These are phyloP conservation scores for Tigriopus japonicus DNA, from an alignment of 1,140 invertebrate species.

Conservation along the genomic window DNA sequence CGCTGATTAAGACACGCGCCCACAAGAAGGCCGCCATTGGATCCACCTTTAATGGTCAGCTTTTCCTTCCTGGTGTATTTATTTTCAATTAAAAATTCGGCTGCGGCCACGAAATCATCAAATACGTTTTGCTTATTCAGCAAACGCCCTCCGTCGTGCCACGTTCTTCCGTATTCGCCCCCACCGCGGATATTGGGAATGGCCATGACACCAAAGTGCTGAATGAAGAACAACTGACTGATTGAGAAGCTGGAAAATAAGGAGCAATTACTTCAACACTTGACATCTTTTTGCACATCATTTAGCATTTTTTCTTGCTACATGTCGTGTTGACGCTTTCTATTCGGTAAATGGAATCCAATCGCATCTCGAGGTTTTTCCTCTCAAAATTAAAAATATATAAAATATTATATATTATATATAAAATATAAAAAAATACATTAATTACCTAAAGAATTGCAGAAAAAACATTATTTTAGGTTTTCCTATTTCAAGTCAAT, in stretches of 20 bases:
- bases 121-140: conserved; percentile 94
- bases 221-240: conserved; percentile 64
- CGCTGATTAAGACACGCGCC: conserved; percentile 83
- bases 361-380: no score
- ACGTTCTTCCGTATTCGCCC: conserved; percentile 90
- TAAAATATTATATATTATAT: no score
- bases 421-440: no score
- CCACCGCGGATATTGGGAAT: conserved; percentile 89
- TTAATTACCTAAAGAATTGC: no score
- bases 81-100: conserved; percentile 65
- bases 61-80: conserved; percentile 55
- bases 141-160: conserved; percentile 82
- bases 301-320: no score
- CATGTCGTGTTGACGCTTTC: no score
- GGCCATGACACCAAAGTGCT: conserved; percentile 72
- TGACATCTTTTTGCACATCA: no score
- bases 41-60: conserved; percentile 77
- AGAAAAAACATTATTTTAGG: no score
- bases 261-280: neutral
- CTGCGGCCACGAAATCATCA: conserved; percentile 85
- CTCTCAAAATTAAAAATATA: no score
- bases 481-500: no score
- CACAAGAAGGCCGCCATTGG: conserved; percentile 86
- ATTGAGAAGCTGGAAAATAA: conserved; percentile 40
- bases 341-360: no score